Evolutionary conservation across 2,113 vertebrate species (phyloP).

Genomic region (Phrynosoma platyrhinos): DNA sequence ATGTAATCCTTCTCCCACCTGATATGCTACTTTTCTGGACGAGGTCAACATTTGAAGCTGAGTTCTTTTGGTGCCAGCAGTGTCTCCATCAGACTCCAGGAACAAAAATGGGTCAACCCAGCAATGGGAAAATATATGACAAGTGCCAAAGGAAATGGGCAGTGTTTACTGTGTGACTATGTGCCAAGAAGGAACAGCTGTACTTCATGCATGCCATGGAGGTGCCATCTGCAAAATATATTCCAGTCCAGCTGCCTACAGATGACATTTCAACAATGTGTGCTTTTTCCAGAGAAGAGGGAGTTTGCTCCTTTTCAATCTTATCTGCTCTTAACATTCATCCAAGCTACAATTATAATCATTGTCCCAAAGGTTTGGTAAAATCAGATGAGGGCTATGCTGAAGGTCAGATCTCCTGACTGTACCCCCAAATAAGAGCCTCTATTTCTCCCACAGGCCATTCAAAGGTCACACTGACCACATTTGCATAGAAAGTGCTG

Average conservation of each 20-base stretch:
- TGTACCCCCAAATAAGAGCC: neutral
- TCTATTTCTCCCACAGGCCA: neutral
- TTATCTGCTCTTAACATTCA: neutral
- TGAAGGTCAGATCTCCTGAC: neutral
- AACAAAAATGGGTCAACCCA: neutral
- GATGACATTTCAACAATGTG: neutral
- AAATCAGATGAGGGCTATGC: neutral
- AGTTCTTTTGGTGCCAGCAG: neutral
- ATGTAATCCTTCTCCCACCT: neutral
- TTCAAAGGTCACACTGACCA: neutral
- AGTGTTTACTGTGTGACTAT: neutral
- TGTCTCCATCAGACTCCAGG: neutral
- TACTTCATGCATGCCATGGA: neutral
- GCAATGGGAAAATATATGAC: neutral
- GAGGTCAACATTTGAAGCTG: no score
- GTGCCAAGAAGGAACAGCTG: conserved; percentile 4
- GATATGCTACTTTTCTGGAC: neutral
- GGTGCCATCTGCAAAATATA: neutral
- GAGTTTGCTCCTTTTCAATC: neutral
- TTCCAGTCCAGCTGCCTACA: neutral
- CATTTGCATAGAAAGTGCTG: neutral
- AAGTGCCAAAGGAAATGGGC: neutral
- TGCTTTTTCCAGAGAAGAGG: neutral
- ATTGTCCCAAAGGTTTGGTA: neutral
- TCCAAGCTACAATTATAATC: neutral